phyloP scores from a whole-genome alignment of 2,797 vertebrate genomes.

The Lacerta viridis region DNA sequence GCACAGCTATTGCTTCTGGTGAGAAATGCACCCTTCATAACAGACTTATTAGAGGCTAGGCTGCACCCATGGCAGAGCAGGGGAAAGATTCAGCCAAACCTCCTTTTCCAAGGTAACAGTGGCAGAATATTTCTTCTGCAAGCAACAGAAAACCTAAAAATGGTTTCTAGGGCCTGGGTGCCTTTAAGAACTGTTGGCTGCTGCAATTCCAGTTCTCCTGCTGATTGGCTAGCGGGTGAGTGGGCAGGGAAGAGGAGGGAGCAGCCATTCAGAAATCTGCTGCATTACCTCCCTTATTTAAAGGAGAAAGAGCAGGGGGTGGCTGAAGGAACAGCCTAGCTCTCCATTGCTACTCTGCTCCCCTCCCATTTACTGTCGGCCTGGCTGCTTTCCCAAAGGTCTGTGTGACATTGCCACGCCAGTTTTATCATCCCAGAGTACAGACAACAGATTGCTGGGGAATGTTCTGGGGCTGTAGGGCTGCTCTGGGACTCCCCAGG shows the following conservation, averaged over 20 bases:
- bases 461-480: too few relatives aligned
- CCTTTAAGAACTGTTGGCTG: slow-evolving; percentile 35
- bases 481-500: neutral
- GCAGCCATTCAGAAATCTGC: slow-evolving; percentile 48
- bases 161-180: neutral
- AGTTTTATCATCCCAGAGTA: neutral
- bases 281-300: slow-evolving; percentile 18
- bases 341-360: neutral
- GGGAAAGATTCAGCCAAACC: neutral
- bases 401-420: neutral
- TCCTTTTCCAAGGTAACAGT: neutral
- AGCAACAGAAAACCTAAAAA: neutral
- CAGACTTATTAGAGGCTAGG: neutral
- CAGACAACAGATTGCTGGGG: neutral
- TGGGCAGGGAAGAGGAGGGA: slow-evolving; percentile 20
- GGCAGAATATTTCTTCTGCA: neutral
- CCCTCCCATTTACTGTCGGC: neutral
- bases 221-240: slow-evolving; percentile 38
- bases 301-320: slow-evolving; percentile 5
- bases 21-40: too few relatives aligned
- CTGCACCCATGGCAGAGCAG: neutral
- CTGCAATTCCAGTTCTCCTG: neutral
- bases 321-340: slow-evolving; percentile 4
- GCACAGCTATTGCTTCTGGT: neutral
- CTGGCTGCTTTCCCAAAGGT: neutral